Evolutionary conservation across 2,113 vertebrate genomes (phyloP).

Genomic region (Ardeotis arabs): DNA sequence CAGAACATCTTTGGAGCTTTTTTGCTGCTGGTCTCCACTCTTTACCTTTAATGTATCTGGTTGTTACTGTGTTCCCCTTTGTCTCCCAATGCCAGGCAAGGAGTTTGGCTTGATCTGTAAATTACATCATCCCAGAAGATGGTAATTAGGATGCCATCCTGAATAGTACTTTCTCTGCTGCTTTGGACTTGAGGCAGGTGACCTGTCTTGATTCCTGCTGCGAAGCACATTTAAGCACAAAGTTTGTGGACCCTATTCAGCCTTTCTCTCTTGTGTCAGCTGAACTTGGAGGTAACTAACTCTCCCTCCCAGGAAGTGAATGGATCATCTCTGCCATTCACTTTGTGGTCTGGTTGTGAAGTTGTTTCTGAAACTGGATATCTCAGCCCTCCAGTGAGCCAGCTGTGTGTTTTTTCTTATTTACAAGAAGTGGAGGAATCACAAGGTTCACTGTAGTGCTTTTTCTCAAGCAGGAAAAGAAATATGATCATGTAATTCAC

Average conservation of each 20-base stretch:
- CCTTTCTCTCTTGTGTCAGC: neutral
- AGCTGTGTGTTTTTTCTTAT: neutral
- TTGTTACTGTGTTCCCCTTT: neutral
- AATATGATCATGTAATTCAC: neutral
- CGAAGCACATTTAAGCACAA: neutral
- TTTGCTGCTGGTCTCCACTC: neutral
- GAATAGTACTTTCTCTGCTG: neutral
- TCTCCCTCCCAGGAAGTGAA: neutral
- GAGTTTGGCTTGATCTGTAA: neutral
- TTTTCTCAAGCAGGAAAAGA: neutral
- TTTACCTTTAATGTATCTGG: neutral
- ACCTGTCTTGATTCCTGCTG: neutral
- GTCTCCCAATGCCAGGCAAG: rapidly evolving
- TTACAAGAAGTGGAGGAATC: neutral
- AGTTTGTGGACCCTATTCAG: neutral
- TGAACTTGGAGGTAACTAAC: neutral
- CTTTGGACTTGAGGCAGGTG: neutral
- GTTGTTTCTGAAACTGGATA: neutral
- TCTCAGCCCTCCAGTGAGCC: neutral
- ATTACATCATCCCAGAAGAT: neutral
- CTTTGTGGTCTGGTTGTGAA: neutral
- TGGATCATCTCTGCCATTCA: neutral
- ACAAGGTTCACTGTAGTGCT: neutral
- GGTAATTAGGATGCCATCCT: neutral
- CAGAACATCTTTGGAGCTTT: neutral